Evolutionary conservation across 2,888 invertebrate genomes (phyloP).

Genomic region (Athalia cordata): DNA sequence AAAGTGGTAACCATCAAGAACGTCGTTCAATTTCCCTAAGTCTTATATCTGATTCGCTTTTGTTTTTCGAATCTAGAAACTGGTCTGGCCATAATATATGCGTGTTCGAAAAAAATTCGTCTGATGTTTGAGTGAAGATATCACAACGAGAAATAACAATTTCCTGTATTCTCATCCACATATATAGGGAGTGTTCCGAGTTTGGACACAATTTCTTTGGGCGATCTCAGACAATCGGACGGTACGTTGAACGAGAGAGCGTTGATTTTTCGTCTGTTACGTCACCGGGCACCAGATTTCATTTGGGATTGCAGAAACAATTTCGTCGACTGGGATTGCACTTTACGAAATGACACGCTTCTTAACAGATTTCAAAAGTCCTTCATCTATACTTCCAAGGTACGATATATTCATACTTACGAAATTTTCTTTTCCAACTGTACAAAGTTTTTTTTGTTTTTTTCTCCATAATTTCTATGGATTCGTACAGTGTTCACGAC

Average conservation of each 20-base stretch:
- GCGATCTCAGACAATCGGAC: constrained; percentile 60
- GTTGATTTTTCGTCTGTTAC: constrained; percentile 60
- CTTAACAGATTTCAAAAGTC: constrained; percentile 66
- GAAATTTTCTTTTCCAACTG: background rate
- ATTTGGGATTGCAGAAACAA: constrained; percentile 69
- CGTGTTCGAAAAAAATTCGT: background rate
- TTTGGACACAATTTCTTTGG: constrained; percentile 62
- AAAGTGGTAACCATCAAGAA: no score
- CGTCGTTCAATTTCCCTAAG: no score
- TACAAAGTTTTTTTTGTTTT: background rate
- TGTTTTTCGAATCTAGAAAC: background rate
- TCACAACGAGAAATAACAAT: background rate
- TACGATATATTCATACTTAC: constrained; percentile 32
- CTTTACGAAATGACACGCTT: constrained; percentile 58
- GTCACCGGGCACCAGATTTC: constrained; percentile 62
- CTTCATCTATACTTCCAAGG: constrained; percentile 67
- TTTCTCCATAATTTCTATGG: background rate
- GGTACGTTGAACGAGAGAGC: constrained; percentile 64
- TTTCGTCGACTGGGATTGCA: constrained; percentile 65
- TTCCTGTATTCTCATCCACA: background rate
- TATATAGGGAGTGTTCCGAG: constrained; percentile 58
- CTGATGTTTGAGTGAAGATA: background rate
- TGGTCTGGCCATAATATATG: background rate
- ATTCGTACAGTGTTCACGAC: background rate
- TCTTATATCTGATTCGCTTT: background rate